Evolutionary conservation across 1,140 invertebrate genomes (phyloP), one percentile per base, ranked within the genome.

Genomic region (Riptortus pedestris): DNA sequence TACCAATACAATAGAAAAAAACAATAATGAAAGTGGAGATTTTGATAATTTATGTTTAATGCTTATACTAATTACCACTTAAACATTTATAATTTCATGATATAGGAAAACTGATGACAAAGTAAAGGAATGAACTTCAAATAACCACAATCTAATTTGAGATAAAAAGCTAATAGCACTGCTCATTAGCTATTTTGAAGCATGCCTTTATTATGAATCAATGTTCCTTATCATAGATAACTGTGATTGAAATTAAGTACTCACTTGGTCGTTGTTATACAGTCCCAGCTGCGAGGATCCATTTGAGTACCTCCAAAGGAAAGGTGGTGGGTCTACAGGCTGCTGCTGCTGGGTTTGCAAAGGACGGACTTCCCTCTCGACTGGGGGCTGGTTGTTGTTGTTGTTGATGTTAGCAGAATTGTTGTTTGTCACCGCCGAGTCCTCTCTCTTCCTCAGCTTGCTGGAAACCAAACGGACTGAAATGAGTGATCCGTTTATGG

Each of bases 401-500:
- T 65, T 47, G 59, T 66, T 66, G 29, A 66, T 51, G 31, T 29
- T 27, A 9, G 51, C 29, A 28, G 65, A 51, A 60, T 66, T 47
- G 65, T 65, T 64, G 61, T 47, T 64, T 71, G 60, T 72, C 71
- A 52, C 70, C 65, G 62, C 70, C 63, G 64, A 66, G 70, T 90
- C 87, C 76, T 89, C 87, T 65, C 86, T 79, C 77, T 90, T 89
- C 70, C 86, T 81, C 76, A 90, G 80, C 78, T 89, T 90, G 77
- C 86, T 90, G 81, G 86, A 85, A 77, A 90, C 87, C 83, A 90
- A 85, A 77, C 86, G 86, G 72, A 90, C 86, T 71, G 87, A 86
- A 76, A 87, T 84, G 81, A 89, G 83, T 73, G 85, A 64, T 27
- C 85, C 85, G 78, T 86, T 87, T 76, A 80, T 85, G 74, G 85